Percentiles rank a stretch among this genome's conserved stretches.
Evolutionary conservation across 2,113 vertebrate genomes (phyloP).

Genomic region (Ciconia maguari): DNA sequence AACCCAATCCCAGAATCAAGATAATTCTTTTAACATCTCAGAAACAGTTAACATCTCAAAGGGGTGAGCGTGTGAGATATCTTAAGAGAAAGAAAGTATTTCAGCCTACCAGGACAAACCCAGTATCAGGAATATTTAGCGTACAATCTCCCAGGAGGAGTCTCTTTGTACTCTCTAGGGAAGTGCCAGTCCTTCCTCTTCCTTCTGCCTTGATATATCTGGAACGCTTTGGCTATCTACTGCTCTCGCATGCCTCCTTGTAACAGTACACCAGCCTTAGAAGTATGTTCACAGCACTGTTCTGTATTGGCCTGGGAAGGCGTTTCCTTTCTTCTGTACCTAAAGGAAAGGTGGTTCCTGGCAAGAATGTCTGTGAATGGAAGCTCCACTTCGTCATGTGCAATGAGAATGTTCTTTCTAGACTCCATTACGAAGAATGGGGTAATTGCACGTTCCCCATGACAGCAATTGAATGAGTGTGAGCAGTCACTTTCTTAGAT

Average conservation of each 20-base stretch:
- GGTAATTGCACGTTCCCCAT: neutral
- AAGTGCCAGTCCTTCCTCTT: neutral
- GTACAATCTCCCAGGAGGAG: neutral
- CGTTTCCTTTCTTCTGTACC: neutral
- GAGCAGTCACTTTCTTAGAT: neutral
- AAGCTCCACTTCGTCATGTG: fast-evolving
- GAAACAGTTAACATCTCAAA: neutral
- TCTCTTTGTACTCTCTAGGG: neutral
- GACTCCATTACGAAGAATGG: neutral
- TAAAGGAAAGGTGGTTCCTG: neutral
- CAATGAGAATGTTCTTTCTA: neutral
- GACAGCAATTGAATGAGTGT: neutral
- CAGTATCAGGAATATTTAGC: neutral
- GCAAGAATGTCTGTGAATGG: no score
- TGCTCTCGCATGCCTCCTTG: neutral
- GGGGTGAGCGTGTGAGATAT: neutral
- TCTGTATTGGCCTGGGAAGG: neutral
- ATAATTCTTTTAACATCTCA: neutral
- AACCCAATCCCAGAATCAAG: neutral
- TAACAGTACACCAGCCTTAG: neutral
- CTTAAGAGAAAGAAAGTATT: neutral
- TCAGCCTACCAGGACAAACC: neutral
- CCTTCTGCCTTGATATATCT: neutral
- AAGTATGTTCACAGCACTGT: neutral
- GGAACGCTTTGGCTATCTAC: neutral